Conservation (phyloP, 2,888 invertebrate species). For the Cephus pulcher region DNA sequence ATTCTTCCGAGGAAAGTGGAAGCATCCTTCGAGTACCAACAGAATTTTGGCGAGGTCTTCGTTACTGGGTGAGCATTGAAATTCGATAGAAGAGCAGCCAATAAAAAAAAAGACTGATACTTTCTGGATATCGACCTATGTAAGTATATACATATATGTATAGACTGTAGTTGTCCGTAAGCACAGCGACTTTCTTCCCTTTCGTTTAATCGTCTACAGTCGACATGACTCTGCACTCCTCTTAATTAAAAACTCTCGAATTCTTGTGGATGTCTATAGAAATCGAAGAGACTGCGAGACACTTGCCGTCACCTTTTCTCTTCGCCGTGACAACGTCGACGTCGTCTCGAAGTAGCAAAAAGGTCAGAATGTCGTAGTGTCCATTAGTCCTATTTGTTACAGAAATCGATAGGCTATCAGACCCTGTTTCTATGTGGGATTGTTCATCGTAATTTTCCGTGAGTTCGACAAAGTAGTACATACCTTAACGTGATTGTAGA, state of each 20-base stretch:
- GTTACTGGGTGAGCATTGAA: not conserved
- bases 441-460: not conserved
- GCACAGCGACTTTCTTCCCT: not conserved
- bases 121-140: not conserved
- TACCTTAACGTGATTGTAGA: too few relatives aligned
- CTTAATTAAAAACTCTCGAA: slow-evolving; percentile 47
- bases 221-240: slow-evolving; percentile 48
- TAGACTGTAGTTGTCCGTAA: not conserved
- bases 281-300: slow-evolving; percentile 1
- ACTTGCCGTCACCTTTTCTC: not conserved
- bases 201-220: not conserved
- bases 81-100: not conserved
- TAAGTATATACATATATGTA: not conserved
- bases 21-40: not conserved
- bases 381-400: not conserved
- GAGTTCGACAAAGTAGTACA: not conserved
- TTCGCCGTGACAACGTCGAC: slow-evolving; percentile 9
- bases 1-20: not conserved
- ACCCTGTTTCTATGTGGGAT: not conserved
- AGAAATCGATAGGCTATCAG: not conserved
- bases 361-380: not conserved
- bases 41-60: not conserved
- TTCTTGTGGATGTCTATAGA: slow-evolving; percentile 14
- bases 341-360: slow-evolving; percentile 5
- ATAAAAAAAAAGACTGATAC: not conserved